phyloP scores from a whole-genome alignment of 1,140 invertebrate species.

The Bursaphelenchus mucronatus region DNA sequence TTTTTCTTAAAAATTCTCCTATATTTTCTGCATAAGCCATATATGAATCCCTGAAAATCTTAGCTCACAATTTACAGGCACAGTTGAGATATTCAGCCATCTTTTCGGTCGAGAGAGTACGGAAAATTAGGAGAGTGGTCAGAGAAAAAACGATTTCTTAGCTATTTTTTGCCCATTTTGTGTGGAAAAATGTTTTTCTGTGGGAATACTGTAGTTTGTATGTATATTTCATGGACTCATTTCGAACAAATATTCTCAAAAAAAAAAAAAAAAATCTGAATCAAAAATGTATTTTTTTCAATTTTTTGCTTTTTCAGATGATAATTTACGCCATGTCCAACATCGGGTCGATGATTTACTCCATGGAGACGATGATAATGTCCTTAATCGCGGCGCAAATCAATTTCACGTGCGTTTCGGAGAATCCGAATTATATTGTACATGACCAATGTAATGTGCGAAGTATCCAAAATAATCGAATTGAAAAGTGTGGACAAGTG shows the following conservation, averaged over 20 bases:
- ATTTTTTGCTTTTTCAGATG: conserved; percentile 42
- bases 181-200: background rate
- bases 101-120: background rate
- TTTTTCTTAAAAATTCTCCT: background rate
- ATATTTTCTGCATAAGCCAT: background rate
- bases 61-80: background rate
- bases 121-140: background rate
- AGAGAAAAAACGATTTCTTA: background rate
- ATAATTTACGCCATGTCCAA: conserved; percentile 44
- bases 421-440: conserved; percentile 24
- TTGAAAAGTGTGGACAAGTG: conserved; percentile 15
- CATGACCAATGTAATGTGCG: conserved; percentile 32
- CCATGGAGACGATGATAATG: conserved; percentile 49
- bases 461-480: conserved; percentile 1
- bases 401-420: conserved; percentile 18
- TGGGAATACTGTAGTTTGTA: background rate
- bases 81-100: background rate
- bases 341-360: conserved; percentile 37
- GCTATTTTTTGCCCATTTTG: background rate
- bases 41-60: background rate
- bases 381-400: conserved; percentile 26
- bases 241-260: background rate
- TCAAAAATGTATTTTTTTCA: too few species aligned
- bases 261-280: background rate
- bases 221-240: background rate